Base-by-base conservation (phyloP, 2,797 vertebrate species). In the Morus bassanus region DNA sequence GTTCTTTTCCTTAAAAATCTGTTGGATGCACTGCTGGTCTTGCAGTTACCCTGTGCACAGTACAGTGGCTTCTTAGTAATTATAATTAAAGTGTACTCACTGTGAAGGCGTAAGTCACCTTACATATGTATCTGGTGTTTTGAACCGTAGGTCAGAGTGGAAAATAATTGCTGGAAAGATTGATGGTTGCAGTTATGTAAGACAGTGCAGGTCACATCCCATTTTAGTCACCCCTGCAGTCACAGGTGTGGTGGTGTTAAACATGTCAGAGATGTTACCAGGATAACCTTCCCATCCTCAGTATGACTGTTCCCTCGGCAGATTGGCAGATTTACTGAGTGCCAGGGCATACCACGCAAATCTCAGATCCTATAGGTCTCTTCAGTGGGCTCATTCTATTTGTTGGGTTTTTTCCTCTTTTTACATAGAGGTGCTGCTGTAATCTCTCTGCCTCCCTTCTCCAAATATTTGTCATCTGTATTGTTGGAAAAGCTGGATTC, bases 221-320 rank as follows among this genome's bases (percentile, higher is more conserved):
- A 0, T 15, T 68, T 1, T 4, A 50, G 23, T 14, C 9, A 1
- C 13, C 24, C 31, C 23, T 41, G 11, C 28, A 2, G 43, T 31
- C 28, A 28, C 11, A 1, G 22, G 22, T 11, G 4, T 7, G 59
- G 48, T 3, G 60, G 7, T 10, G 51, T 4, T 3, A 4, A 30
- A 33, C 0, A 1, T 15, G 41, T 2, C 31, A 2, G 54, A 43
- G 39, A 7, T 24, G 16, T 17, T 7, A 7, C 8, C 48, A 22
- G 48, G 82, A 11, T 51, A 43, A 7, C 76, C 16, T 46, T 41
- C 50, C 65, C 33, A 9, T 43, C 45, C 27, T 37, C 37, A 1
- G 1, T 6, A 17, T 8, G n/a, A 3, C 25, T 17, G 13, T n/a
- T 53, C 45, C 46, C 39, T 3, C 2, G 41, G 31, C 57, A 30